Percentiles rank a stretch among this genome's conserved stretches.
Evolutionary conservation across 2,797 vertebrate species (phyloP).

Genomic region (Ispidina lecontei): DNA sequence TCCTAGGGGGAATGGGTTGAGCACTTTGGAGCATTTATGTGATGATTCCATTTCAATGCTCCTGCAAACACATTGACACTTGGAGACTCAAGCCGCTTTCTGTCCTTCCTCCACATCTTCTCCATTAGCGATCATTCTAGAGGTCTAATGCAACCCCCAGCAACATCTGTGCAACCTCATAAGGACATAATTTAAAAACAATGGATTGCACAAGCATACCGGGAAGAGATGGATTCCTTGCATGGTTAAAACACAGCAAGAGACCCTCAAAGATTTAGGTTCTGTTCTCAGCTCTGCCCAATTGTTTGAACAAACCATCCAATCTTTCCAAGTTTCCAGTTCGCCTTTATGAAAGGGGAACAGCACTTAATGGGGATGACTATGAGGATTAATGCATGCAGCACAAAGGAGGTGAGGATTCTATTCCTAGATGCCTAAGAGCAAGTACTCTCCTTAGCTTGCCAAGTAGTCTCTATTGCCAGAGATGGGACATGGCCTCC

Average conservation of each 20-base stretch:
- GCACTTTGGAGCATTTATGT: not conserved
- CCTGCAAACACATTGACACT: not conserved
- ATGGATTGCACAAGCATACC: not conserved
- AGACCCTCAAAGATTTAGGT: not conserved
- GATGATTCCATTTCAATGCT: not conserved
- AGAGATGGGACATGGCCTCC: not conserved
- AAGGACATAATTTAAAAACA: conserved; percentile 22
- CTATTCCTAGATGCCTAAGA: not conserved
- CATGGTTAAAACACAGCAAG: not conserved
- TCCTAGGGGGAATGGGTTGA: not conserved
- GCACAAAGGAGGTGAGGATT: not conserved
- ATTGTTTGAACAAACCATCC: not conserved
- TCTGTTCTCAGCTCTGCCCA: conserved; percentile 7
- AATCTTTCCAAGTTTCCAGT: not conserved
- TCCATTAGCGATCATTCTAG: not conserved
- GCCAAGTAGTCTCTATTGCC: not conserved
- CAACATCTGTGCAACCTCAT: not conserved
- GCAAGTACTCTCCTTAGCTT: not conserved
- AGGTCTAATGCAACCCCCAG: not conserved
- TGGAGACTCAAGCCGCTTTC: not conserved
- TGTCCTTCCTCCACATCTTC: not conserved
- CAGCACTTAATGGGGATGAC: not conserved
- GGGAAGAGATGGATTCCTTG: conserved; percentile 13
- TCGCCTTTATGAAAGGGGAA: not conserved
- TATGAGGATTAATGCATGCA: not conserved